phyloP scores from a whole-genome alignment of 2,797 vertebrate genomes.

The Basileuterus tristriatus region DNA sequence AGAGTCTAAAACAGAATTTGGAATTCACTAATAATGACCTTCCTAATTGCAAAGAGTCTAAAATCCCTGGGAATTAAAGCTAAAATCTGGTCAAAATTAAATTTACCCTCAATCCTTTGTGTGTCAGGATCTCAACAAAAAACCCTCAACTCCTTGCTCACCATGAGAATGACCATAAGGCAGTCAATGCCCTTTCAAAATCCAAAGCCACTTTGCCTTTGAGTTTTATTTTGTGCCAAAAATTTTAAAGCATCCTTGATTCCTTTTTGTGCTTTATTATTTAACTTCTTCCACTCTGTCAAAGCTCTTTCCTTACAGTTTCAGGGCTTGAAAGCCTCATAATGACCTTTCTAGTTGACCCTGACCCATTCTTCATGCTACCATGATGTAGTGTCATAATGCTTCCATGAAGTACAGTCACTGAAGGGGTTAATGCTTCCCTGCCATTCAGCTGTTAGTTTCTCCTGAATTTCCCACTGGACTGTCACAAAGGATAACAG shows the following conservation, averaged over 20 bases:
- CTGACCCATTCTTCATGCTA: neutral
- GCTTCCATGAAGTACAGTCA: neutral
- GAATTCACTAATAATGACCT: neutral
- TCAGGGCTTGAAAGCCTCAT: neutral
- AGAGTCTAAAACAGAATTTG: neutral
- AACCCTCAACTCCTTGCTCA: neutral
- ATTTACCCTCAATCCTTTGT: neutral
- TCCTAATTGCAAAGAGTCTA: neutral
- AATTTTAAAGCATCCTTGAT: neutral
- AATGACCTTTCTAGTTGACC: neutral
- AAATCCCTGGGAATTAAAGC: neutral
- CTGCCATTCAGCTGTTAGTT: slow-evolving; percentile 34
- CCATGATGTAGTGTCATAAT: neutral
- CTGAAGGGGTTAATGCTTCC: slow-evolving; percentile 44
- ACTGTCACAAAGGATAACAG: slow-evolving; percentile 55
- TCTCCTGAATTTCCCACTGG: slow-evolving; percentile 16
- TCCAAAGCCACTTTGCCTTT: neutral
- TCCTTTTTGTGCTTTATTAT: neutral
- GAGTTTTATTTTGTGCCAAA: neutral
- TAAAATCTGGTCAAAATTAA: neutral
- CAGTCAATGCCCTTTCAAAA: neutral
- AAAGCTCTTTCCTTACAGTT: neutral
- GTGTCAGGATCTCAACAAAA: neutral
- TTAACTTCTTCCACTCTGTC: neutral
- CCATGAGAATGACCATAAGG: neutral